phyloP scores from a whole-genome alignment of 2,113 vertebrate genomes.

The Myotis yumanensis region DNA sequence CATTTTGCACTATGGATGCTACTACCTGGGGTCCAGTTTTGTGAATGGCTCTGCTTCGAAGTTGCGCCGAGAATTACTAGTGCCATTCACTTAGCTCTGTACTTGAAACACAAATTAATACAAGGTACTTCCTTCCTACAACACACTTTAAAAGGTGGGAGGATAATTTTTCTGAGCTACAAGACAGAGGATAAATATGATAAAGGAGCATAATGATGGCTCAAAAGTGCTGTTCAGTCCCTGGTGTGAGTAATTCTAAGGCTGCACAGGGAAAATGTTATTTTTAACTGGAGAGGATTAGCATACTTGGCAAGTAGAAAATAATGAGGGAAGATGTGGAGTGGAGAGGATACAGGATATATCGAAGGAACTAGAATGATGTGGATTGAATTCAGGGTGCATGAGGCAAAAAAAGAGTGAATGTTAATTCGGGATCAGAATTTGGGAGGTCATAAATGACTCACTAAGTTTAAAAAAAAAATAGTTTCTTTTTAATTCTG shows the following conservation, averaged over 20 bases:
- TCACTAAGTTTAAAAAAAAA: conserved; percentile 24
- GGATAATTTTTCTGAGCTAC: conserved; percentile 45
- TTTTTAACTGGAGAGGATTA: conserved; percentile 68
- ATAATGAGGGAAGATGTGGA: conserved; percentile 30
- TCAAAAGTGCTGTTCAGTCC: conserved; percentile 39
- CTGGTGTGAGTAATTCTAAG: conserved; percentile 53
- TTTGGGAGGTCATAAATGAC: neutral
- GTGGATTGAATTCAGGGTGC: neutral
- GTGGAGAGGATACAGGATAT: neutral
- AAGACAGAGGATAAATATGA: conserved; percentile 37
- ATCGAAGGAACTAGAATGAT: neutral
- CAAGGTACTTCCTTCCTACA: neutral
- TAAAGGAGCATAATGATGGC: conserved; percentile 30
- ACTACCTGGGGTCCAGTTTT: neutral
- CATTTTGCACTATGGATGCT: neutral
- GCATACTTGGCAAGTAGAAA: conserved; percentile 47
- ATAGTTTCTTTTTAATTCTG: neutral
- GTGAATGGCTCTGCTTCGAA: neutral
- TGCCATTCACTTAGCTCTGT: neutral
- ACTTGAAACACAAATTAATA: conserved; percentile 14
- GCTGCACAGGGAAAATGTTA: conserved; percentile 40
- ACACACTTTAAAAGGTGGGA: conserved; percentile 26
- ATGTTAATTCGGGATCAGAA: conserved; percentile 42
- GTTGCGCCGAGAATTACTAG: neutral
- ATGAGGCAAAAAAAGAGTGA: neutral